Conservation (phyloP, 2,113 vertebrate species). For the Oreotragus oreotragus region DNA sequence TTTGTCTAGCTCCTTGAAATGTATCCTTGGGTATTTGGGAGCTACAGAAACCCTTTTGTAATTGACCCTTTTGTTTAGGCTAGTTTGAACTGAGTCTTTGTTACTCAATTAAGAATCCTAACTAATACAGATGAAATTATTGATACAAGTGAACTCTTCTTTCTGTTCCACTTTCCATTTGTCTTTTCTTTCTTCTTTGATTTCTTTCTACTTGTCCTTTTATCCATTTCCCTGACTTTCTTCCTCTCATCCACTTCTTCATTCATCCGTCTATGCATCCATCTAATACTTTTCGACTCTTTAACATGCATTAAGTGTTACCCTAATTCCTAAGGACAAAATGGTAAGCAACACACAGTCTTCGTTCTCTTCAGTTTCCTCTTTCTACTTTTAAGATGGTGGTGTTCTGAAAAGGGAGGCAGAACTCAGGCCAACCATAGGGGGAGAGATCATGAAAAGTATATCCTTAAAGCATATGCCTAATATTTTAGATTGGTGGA, state of each 20-base stretch:
- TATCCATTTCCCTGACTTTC: neutral
- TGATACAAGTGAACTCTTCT: neutral
- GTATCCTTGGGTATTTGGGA: neutral
- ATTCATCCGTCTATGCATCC: neutral
- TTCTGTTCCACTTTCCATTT: neutral
- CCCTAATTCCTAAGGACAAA: neutral
- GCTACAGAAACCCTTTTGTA: neutral
- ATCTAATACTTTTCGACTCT: too few species aligned
- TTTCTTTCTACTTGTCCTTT: neutral
- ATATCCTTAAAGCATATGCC: neutral
- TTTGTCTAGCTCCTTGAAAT: neutral
- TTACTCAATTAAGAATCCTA: neutral
- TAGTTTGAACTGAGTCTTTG: neutral
- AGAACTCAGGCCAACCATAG: neutral
- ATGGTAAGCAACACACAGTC: neutral
- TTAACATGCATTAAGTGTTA: neutral
- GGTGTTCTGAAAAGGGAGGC: neutral
- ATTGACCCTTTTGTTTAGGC: neutral
- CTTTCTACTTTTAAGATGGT: neutral
- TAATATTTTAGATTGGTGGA: neutral
- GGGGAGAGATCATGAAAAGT: neutral
- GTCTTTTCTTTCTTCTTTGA: neutral
- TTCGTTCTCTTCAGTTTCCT: neutral
- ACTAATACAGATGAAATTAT: neutral
- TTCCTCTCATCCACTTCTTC: accelerated